These are phyloP conservation scores for Eupleurogrammus muticus DNA, from an alignment of 2,797 vertebrate genomes.

Conservation along the genomic window DNA sequence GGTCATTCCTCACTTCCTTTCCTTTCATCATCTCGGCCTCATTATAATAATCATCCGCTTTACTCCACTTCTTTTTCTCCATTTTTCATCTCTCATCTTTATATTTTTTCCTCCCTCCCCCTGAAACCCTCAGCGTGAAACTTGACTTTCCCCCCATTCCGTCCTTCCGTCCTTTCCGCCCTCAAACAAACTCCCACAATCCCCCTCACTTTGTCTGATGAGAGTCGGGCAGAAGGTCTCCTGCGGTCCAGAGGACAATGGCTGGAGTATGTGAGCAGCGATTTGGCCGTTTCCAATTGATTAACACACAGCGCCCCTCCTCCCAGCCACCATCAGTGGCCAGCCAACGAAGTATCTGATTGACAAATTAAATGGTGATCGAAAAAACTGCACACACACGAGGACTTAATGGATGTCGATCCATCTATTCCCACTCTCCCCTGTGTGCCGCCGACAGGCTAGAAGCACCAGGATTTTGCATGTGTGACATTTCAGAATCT, in stretches of 20 bases:
- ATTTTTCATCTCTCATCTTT: conserved; percentile 28
- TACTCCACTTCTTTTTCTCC: conserved; percentile 28
- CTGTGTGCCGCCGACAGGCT: not conserved
- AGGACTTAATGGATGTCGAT: conserved; percentile 30
- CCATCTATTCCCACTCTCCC: not conserved
- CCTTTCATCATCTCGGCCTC: conserved; percentile 55
- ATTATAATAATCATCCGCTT: conserved; percentile 53
- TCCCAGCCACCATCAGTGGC: conserved; percentile 12
- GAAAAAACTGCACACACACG: not conserved
- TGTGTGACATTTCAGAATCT: conserved; percentile 40
- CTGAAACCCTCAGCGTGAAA: not conserved
- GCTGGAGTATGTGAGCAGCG: conserved; percentile 8
- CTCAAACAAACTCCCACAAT: conserved; percentile 23
- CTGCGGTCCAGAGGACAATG: conserved; percentile 23
- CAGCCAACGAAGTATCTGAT: conserved; percentile 48
- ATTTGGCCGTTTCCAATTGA: conserved; percentile 45
- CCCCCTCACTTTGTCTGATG: conserved; percentile 31
- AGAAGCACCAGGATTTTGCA: conserved; percentile 12
- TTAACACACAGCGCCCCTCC: conserved; percentile 28
- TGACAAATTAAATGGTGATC: conserved; percentile 45
- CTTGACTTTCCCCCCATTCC: not conserved
- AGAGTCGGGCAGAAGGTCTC: conserved; percentile 37
- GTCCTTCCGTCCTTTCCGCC: not conserved
- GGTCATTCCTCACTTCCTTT: conserved; percentile 47
- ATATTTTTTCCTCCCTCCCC: not conserved